These are phyloP conservation scores for Blastomussa wellsi DNA, from an alignment of 92 coral and sea anemone species.

Conservation along the genomic window DNA sequence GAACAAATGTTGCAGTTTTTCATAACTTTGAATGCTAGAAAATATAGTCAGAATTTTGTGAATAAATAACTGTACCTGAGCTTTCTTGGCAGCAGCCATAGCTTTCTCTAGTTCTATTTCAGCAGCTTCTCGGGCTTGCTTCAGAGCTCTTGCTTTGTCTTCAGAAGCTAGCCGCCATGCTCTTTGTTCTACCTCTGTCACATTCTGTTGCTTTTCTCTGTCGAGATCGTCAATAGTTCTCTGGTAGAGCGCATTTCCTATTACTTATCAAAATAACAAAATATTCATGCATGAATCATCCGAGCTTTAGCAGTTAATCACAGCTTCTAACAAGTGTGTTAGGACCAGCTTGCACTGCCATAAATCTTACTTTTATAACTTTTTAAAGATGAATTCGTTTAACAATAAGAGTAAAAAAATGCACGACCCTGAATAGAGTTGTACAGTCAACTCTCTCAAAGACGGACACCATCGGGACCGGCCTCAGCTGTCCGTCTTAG, in stretches of 20 bases:
- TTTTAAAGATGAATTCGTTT: too few relatives aligned
- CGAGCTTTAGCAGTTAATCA: neutral
- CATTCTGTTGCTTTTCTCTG: slow-evolving; percentile 54
- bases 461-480: too few relatives aligned
- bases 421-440: too few relatives aligned
- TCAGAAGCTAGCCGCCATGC: slow-evolving; percentile 64
- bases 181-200: slow-evolving; percentile 78
- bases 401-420: too few relatives aligned
- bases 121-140: slow-evolving; percentile 82
- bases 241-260: slow-evolving; percentile 85
- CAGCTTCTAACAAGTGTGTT: neutral
- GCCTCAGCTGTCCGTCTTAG: too few relatives aligned
- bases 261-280: slow-evolving; percentile 40
- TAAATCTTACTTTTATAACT: too few relatives aligned
- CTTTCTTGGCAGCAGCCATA: slow-evolving; percentile 83
- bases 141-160: slow-evolving; percentile 82
- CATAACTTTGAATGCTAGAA: too few relatives aligned
- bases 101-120: slow-evolving; percentile 82
- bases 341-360: neutral
- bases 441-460: too few relatives aligned
- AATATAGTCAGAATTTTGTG: too few relatives aligned
- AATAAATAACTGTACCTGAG: slow-evolving; percentile 76
- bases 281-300: neutral
- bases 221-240: slow-evolving; percentile 78
- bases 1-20: too few relatives aligned